A percentile compares a stretch with the other conserved stretches of the same genome.
phyloP scores from a whole-genome alignment of 1,140 invertebrate genomes.

The Papilio helenus region DNA sequence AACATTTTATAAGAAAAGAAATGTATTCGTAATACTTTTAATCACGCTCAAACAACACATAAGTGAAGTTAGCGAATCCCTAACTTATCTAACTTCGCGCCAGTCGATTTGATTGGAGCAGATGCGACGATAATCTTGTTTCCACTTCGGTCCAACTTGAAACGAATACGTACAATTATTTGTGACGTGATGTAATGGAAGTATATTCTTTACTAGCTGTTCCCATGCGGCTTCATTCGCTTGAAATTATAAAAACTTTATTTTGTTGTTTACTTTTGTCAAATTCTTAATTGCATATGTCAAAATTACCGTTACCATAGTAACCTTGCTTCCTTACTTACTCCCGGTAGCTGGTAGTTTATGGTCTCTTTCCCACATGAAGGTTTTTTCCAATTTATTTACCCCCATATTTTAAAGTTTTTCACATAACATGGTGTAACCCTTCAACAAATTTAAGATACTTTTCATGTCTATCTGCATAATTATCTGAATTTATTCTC shows the following conservation, averaged over 20 bases:
- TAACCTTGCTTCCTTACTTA: too few species aligned
- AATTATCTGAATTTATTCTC: conserved; percentile 65
- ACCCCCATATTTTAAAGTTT: too few species aligned
- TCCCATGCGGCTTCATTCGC: too few species aligned
- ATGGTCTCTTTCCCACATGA: too few species aligned
- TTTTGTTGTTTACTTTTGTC: too few species aligned
- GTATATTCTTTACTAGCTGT: not conserved
- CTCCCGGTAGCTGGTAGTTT: too few species aligned
- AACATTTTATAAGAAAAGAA: not conserved
- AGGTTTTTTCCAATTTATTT: too few species aligned
- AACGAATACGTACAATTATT: conserved; percentile 2
- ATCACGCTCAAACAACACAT: conserved; percentile 17
- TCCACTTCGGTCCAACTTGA: not conserved
- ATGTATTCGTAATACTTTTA: not conserved
- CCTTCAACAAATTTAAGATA: conserved; percentile 77
- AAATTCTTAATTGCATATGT: too few species aligned
- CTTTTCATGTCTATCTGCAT: conserved; percentile 76
- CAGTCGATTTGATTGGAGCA: conserved; percentile 22
- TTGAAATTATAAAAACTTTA: too few species aligned
- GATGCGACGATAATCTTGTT: conserved; percentile 14
- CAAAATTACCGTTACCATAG: too few species aligned
- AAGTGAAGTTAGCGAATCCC: conserved; percentile 5
- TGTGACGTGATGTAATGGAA: conserved; percentile 2
- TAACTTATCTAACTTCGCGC: not conserved
- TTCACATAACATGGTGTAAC: conserved; percentile 66